Base-by-base conservation (phyloP, 2,113 vertebrate genomes). In the Apistogramma diplotaenia region DNA sequence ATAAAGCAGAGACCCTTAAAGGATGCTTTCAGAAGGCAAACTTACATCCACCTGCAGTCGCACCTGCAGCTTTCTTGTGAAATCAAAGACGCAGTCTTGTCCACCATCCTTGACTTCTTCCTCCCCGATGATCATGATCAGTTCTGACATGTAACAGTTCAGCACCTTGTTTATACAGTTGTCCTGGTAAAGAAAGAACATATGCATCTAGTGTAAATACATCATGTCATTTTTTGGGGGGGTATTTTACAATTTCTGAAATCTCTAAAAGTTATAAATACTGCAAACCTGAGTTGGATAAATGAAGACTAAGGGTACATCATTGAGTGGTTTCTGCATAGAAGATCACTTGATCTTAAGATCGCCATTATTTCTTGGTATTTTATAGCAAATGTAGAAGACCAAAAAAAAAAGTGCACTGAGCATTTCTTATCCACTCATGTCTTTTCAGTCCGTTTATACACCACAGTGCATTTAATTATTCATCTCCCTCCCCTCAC, bases 91-190 rank as follows among this genome's bases (percentile, higher is more conserved):
- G 85, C 79, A 91, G 0, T 46, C 0, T 10, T 1, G 4, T 6
- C 19, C 6, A 0, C 0, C 2, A 13, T 8, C 1, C 1, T 0
- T 0, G 4, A 86, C 31, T 0, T 81, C 18, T 60, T 92, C 84
- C n/a, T 94, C 93, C 1, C 23, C 0, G 1, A 93, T 13, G 21
- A 95, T 56, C 87, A 96, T 91, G 0, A 29, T 12, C 84, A 95
- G 43, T 88, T 96, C 95, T 85, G 72, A 15, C 29, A 94, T 73
- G 88, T 91, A 96, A 91, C 95, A 96, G 10, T 55, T 55, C 11
- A 96, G 82, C 1, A 74, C 76, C 70, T 19, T 51, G 0, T 1
- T 2, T 23, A 11, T 78, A 85, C 95, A 95, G 0, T 13, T 49
- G 29, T 80, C 65, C 88, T 93, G 33, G 3, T 21, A 87, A n/a